Base-by-base conservation (phyloP, 2,797 vertebrate genomes). In the Chromobotia macracanthus region DNA sequence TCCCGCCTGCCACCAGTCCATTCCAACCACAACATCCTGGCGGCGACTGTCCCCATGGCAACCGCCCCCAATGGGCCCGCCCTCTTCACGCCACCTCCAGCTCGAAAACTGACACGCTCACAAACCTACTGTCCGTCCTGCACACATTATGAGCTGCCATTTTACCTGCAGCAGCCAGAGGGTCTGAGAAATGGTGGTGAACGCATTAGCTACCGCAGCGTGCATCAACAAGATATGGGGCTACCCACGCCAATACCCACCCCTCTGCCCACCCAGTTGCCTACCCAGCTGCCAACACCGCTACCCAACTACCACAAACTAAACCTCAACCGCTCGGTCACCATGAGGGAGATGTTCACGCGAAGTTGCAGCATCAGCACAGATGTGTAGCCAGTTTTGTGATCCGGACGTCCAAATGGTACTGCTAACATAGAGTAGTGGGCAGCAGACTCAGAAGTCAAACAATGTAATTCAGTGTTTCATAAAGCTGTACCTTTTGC, bases 281-380 rank as follows among this genome's bases (percentile, higher is more conserved):
- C 90, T 56, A 25, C 68, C 25, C 66, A 58, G 56, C 38, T 83
- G 31, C 90, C 91, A 0, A 88, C 94, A 28, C 90, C 90, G 63
- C 90, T 96, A 68, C 86, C 89, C 79, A 94, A 90, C 89, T 93
- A 97, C 88, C 95, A 96, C 84, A 95, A 96, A 0, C 95, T 97
- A 72, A 95, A 97, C 87, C 95, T 98, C 58, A 94, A 93, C 86
- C 95, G 97, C 41, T 95, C 97, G 0, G 93, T 96, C 5, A 97
- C 97, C 91, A 97, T 98, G 97, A 94, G 96, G 13, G 96, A 97
- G 82, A 96, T 96, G 85, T 97, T 98, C 87, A 93, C 95, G 8
- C 95, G 97, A 78, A 98, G 96, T 94, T 96, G 95, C 76, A 98
- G 97, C 89, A 95, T 98, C 89, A 99, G 97, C 93, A 99, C 97